These are phyloP conservation scores for Prionailurus viverrinus DNA, from an alignment of 2,113 vertebrate genomes.

Conservation along the genomic window DNA sequence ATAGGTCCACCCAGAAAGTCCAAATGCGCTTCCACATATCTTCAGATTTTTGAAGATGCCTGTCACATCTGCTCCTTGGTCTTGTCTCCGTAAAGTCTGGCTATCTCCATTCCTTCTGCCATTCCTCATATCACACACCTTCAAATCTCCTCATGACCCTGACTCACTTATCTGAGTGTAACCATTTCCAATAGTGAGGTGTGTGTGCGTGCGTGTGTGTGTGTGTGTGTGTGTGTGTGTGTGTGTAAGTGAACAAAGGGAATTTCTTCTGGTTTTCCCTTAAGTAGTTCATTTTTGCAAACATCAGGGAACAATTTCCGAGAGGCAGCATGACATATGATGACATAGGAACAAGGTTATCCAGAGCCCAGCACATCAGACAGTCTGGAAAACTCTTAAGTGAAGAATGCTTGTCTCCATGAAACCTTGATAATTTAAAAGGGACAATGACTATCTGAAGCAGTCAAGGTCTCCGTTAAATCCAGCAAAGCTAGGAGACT, in stretches of 20 bases:
- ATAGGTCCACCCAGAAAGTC: too few species aligned
- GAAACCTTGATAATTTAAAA: constrained; percentile 82
- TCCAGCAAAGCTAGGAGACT: constrained; percentile 69
- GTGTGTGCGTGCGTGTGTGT: not conserved
- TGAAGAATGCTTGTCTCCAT: constrained; percentile 81
- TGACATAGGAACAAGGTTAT: constrained; percentile 82
- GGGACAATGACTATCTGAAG: constrained; percentile 77
- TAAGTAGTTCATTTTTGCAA: constrained; percentile 77
- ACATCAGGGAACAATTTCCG: constrained; percentile 75
- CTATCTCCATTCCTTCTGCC: not conserved
- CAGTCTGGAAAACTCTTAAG: constrained; percentile 74
- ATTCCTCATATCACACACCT: not conserved
- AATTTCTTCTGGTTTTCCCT: constrained; percentile 73
- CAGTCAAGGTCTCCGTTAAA: constrained; percentile 83
- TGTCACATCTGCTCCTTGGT: not conserved
- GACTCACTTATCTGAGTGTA: not conserved
- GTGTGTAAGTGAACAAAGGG: constrained; percentile 41
- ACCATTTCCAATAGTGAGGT: not conserved
- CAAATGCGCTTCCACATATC: not conserved
- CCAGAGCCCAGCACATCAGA: constrained; percentile 76
- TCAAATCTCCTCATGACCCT: not conserved
- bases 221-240: not conserved
- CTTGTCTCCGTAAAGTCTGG: not conserved
- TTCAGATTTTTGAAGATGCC: not conserved
- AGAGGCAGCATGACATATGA: constrained; percentile 79